Evolutionary conservation across 2,888 invertebrate species (phyloP).

Genomic region (Apodemia mormo): DNA sequence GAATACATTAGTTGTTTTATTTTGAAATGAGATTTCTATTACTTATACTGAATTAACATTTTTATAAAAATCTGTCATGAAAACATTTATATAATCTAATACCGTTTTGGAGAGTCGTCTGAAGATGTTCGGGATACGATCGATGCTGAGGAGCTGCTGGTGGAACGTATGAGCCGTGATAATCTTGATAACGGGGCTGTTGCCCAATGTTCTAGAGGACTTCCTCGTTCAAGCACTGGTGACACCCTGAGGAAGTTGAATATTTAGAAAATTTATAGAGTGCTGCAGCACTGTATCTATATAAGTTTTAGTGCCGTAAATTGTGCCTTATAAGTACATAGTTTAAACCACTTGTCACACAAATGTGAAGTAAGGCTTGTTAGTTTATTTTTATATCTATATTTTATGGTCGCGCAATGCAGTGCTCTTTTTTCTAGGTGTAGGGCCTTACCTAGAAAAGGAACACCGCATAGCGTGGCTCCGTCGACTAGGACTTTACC

Average conservation of each 20-base stretch:
- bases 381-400: too few relatives aligned
- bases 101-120: slow-evolving; percentile 41
- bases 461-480: too few relatives aligned
- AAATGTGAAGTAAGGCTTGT: too few relatives aligned
- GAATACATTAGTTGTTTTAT: slow-evolving; percentile 45
- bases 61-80: neutral
- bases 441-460: too few relatives aligned
- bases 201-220: slow-evolving; percentile 72
- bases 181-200: slow-evolving; percentile 66
- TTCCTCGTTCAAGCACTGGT: slow-evolving; percentile 55
- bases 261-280: too few relatives aligned
- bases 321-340: too few relatives aligned
- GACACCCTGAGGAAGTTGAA: slow-evolving; percentile 53
- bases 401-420: too few relatives aligned
- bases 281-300: too few relatives aligned
- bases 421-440: too few relatives aligned
- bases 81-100: slow-evolving; percentile 21
- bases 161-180: slow-evolving; percentile 61
- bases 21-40: slow-evolving; percentile 33
- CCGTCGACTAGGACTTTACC: too few relatives aligned
- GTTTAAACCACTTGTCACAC: too few relatives aligned
- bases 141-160: slow-evolving; percentile 61
- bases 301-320: too few relatives aligned
- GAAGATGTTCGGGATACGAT: slow-evolving; percentile 52
- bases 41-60: slow-evolving; percentile 3